Evolutionary conservation across 2,888 invertebrate genomes (phyloP).

Genomic region (Cephus pulcher): DNA sequence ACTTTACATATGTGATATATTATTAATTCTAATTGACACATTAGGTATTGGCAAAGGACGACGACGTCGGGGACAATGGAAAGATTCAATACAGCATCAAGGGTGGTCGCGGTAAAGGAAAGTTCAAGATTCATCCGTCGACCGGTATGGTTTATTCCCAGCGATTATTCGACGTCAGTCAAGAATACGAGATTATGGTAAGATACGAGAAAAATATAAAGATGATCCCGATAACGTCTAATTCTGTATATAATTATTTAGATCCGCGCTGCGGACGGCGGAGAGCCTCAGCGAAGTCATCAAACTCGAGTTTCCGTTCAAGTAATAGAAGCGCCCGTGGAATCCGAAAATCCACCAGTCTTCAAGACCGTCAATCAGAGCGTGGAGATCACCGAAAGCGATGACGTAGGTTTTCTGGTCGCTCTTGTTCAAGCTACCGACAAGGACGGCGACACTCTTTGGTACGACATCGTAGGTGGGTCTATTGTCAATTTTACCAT

Average conservation of each 20-base stretch:
- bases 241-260: slow-evolving; percentile 47
- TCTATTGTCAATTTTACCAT: slow-evolving; percentile 25
- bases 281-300: slow-evolving; percentile 78
- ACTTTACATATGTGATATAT: not conserved
- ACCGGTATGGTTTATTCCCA: slow-evolving; percentile 87
- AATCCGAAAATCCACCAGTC: slow-evolving; percentile 73
- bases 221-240: not conserved
- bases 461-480: slow-evolving; percentile 91
- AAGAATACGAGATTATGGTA: slow-evolving; percentile 77
- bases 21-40: slow-evolving; percentile 20
- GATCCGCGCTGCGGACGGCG: slow-evolving; percentile 88
- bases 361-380: slow-evolving; percentile 75
- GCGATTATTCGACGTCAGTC: slow-evolving; percentile 77
- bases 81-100: slow-evolving; percentile 84
- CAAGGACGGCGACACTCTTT: slow-evolving; percentile 86
- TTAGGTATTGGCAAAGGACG: slow-evolving; percentile 85
- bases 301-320: slow-evolving; percentile 81
- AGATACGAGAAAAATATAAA: slow-evolving; percentile 43
- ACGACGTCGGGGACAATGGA: slow-evolving; percentile 85
- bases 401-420: slow-evolving; percentile 88
- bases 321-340: slow-evolving; percentile 72
- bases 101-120: slow-evolving; percentile 81
- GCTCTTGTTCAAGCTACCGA: slow-evolving; percentile 87
- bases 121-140: slow-evolving; percentile 84
- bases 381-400: slow-evolving; percentile 85